Percentiles rank a stretch among this genome's conserved stretches.
Evolutionary conservation across 2,797 vertebrate genomes (phyloP).

Genomic region (Enteromius radiatus): DNA sequence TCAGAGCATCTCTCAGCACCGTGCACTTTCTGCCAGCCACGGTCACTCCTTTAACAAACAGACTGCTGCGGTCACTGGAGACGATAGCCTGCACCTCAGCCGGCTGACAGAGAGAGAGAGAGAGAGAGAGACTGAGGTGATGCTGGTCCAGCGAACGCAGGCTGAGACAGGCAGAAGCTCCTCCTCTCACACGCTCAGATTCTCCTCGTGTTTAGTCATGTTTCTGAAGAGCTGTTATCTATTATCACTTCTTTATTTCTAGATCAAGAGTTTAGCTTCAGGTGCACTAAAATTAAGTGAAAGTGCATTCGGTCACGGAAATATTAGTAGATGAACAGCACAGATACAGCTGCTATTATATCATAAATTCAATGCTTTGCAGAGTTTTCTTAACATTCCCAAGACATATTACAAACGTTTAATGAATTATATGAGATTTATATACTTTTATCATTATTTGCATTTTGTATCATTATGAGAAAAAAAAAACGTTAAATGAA

Average conservation of each 20-base stretch:
- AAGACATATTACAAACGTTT: too few relatives aligned
- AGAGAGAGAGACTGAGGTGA: background rate
- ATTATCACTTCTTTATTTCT: too few relatives aligned
- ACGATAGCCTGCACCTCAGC: constrained; percentile 39
- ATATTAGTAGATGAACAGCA: too few relatives aligned
- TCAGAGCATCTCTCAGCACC: constrained; percentile 56
- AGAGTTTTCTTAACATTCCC: too few relatives aligned
- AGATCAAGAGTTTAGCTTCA: background rate
- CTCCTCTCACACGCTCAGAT: background rate
- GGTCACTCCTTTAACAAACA: constrained; percentile 54
- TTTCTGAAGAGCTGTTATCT: background rate
- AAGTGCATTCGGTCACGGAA: too few relatives aligned
- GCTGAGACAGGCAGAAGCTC: constrained; percentile 7
- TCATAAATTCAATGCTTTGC: background rate
- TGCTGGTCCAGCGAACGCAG: background rate
- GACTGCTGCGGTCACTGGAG: background rate
- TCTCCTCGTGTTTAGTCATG: constrained; percentile 34
- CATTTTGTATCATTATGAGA: background rate
- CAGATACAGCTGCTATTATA: too few relatives aligned
- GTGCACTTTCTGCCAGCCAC: constrained; percentile 57
- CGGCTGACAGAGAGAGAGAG: constrained; percentile 12
- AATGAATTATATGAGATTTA: too few relatives aligned
- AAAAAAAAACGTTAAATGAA: too few relatives aligned
- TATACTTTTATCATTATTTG: too few relatives aligned
- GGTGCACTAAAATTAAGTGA: background rate